These are phyloP conservation scores for Aphelenchoides fujianensis DNA, from an alignment of 1,140 invertebrate genomes.

Conservation along the genomic window DNA sequence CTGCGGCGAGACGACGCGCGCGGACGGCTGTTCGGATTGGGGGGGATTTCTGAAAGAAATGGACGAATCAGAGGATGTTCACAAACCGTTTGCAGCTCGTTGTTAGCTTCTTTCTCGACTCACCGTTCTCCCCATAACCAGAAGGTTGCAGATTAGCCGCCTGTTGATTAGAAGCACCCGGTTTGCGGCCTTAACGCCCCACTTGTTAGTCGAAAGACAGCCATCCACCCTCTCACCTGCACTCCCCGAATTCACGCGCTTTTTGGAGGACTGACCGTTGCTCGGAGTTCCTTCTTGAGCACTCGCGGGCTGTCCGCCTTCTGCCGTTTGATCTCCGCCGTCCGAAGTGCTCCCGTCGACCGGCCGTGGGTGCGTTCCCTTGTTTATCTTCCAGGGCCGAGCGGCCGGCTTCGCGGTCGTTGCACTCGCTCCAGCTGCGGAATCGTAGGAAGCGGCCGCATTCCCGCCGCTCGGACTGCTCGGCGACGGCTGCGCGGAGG, in stretches of 20 bases:
- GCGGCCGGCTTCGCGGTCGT: background rate
- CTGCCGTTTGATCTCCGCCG: background rate
- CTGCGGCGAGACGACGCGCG: constrained; percentile 19
- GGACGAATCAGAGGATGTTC: background rate
- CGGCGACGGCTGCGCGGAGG: background rate
- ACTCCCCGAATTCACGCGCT: background rate
- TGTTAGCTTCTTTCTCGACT: no score
- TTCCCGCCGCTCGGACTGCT: background rate
- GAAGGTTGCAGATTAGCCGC: constrained; percentile 19
- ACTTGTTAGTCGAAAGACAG: background rate
- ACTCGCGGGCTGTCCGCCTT: background rate
- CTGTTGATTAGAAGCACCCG: background rate
- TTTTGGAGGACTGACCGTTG: no score
- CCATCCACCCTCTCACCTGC: background rate
- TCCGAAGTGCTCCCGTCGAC: constrained; percentile 15
- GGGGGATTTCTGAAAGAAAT: background rate
- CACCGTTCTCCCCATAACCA: constrained; percentile 25
- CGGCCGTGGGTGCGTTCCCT: background rate
- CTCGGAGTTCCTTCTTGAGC: no score
- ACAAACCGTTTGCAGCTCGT: constrained; percentile 8
- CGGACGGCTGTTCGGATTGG: background rate
- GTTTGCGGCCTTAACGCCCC: background rate
- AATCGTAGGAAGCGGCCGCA: background rate
- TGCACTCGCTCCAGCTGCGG: background rate
- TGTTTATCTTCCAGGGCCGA: constrained; percentile 3